Percentiles rank a stretch among this genome's conserved stretches.
These are phyloP conservation scores for Pao palembangensis DNA, from an alignment of 2,113 vertebrate species.

Conservation along the genomic window DNA sequence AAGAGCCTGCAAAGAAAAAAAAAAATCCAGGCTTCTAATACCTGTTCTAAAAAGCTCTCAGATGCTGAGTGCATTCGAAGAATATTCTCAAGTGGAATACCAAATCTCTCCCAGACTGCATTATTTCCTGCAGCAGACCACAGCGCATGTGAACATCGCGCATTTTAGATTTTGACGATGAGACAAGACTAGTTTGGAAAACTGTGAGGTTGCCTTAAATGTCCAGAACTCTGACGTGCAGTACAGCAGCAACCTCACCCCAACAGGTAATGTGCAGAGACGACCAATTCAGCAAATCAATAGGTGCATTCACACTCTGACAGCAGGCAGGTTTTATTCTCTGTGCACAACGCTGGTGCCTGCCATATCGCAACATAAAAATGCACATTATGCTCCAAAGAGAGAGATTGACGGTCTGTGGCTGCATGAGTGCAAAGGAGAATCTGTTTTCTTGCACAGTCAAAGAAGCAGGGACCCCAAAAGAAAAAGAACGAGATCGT, in stretches of 20 bases:
- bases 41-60: conserved; percentile 22
- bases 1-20: background rate
- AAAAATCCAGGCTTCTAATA: conserved; percentile 10
- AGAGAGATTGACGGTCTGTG: conserved; percentile 15
- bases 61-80: conserved; percentile 4
- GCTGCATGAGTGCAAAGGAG: conserved; percentile 4
- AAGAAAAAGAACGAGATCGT: conserved; percentile 13
- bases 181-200: too few species aligned
- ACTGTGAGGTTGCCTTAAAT: too few species aligned
- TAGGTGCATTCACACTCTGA: too few species aligned
- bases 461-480: conserved; percentile 5
- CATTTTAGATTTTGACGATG: too few species aligned
- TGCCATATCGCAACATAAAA: too few species aligned
- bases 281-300: too few species aligned
- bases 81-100: conserved; percentile 7
- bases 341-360: too few species aligned
- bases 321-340: too few species aligned
- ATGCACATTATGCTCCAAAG: background rate
- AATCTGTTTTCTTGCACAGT: background rate
- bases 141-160: background rate
- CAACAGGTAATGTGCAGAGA: too few species aligned
- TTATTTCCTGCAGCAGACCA: background rate
- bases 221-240: too few species aligned
- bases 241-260: too few species aligned
- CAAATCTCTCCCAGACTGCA: background rate